Percentiles rank a stretch among this genome's conserved stretches.
phyloP scores from a whole-genome alignment of 2,113 vertebrate species.

The Ptilorrhoa leucosticta region DNA sequence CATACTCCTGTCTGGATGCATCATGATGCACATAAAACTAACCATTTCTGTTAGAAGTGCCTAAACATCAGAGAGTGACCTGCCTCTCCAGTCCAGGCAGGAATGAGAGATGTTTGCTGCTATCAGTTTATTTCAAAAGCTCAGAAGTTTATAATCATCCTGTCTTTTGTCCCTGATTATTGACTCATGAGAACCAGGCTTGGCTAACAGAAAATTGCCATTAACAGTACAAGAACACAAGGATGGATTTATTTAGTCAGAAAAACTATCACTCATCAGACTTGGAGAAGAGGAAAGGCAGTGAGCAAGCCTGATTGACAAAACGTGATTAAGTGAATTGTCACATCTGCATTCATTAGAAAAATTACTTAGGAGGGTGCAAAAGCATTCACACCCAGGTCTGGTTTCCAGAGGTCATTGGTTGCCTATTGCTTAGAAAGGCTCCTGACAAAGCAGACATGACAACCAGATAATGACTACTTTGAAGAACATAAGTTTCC shows the following conservation, averaged over 20 bases:
- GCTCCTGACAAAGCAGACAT: background rate
- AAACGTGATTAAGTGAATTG: background rate
- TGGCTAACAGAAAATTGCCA: background rate
- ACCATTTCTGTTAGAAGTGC: background rate
- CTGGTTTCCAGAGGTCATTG: slow-evolving; percentile 4
- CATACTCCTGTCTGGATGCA: background rate
- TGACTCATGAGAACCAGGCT: background rate
- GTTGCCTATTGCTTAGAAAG: background rate
- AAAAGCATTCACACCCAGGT: background rate
- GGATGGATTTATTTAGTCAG: background rate
- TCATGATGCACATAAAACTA: background rate
- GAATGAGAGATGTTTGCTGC: background rate
- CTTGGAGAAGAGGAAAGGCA: background rate
- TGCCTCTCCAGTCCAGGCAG: background rate
- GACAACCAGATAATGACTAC: background rate
- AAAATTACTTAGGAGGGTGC: background rate
- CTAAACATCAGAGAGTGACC: background rate
- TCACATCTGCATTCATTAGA: background rate
- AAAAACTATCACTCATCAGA: background rate
- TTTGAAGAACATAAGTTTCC: background rate
- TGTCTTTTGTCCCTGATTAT: background rate
- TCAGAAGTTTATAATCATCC: background rate
- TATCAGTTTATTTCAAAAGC: background rate
- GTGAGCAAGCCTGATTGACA: background rate
- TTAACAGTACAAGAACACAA: background rate